A percentile compares a stretch with the other conserved stretches of the same genome.
phyloP scores from a whole-genome alignment of 2,797 vertebrate species.

The Corythornis leucogaster region DNA sequence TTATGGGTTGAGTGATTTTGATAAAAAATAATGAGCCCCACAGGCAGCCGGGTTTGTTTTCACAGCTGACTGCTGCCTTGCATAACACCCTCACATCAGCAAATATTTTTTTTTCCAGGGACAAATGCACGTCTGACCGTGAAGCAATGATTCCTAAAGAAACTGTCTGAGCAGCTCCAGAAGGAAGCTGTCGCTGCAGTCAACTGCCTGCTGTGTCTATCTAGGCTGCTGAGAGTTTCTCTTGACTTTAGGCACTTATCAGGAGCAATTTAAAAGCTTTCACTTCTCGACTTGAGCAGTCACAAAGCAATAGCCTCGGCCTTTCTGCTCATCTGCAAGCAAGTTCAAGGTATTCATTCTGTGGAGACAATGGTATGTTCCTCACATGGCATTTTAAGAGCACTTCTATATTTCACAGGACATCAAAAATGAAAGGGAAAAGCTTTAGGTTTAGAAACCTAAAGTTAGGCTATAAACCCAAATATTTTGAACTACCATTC shows the following conservation, averaged over 20 bases:
- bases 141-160: conserved; percentile 6
- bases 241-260: not conserved
- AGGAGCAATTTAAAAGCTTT: not conserved
- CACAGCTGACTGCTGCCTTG: conserved; percentile 4
- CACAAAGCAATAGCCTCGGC: not conserved
- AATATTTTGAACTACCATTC: not conserved
- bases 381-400: not conserved
- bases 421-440: not conserved
- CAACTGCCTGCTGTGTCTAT: not conserved
- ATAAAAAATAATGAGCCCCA: conserved; percentile 37
- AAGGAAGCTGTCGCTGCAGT: not conserved
- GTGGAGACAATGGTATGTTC: not conserved
- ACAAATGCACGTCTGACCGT: not conserved
- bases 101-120: conserved; percentile 37
- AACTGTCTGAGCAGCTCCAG: not conserved
- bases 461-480: not conserved
- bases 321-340: not conserved
- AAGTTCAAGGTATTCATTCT: not conserved
- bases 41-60: conserved; percentile 45
- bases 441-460: too few relatives aligned
- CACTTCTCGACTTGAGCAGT: not conserved
- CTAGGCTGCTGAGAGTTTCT: conserved; percentile 9
- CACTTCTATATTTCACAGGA: not conserved
- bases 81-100: conserved; percentile 41
- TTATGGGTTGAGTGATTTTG: conserved; percentile 16